phyloP scores from a whole-genome alignment of 2,113 vertebrate species.

The Diadophis punctatus region DNA sequence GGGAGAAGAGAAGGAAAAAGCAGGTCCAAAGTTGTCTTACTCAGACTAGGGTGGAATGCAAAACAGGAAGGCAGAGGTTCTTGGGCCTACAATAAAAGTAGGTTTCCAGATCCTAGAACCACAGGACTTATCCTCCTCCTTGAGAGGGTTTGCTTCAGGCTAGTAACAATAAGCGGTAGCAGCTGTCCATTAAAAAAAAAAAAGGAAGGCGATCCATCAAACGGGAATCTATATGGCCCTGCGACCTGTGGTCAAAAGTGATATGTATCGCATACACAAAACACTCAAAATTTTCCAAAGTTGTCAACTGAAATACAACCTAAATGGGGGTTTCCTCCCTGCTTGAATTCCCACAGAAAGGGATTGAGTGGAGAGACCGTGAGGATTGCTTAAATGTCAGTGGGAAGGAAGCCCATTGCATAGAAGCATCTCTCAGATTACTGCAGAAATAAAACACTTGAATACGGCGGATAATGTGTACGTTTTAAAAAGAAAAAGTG shows the following conservation, averaged over 20 bases:
- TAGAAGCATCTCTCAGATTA: neutral
- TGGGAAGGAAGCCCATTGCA: neutral
- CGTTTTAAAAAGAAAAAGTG: neutral
- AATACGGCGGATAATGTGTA: neutral
- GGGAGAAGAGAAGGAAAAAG: neutral
- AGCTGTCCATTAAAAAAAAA: neutral
- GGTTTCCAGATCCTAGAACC: too few species aligned
- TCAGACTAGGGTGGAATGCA: neutral
- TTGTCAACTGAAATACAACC: neutral
- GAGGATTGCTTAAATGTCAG: neutral
- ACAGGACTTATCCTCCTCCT: neutral
- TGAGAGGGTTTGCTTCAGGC: neutral
- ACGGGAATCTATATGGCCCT: neutral
- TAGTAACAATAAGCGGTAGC: neutral
- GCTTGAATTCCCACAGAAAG: neutral
- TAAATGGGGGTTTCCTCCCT: neutral
- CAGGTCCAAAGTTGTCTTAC: neutral
- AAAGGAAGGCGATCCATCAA: neutral
- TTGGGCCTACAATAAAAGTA: neutral
- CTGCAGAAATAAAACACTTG: neutral
- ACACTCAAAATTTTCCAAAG: neutral
- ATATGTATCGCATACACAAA: neutral
- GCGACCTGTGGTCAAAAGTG: neutral
- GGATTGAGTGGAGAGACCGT: neutral
- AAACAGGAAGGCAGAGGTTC: neutral